phyloP scores from a whole-genome alignment of 2,888 invertebrate species.

The Drymonia ruficornis region DNA sequence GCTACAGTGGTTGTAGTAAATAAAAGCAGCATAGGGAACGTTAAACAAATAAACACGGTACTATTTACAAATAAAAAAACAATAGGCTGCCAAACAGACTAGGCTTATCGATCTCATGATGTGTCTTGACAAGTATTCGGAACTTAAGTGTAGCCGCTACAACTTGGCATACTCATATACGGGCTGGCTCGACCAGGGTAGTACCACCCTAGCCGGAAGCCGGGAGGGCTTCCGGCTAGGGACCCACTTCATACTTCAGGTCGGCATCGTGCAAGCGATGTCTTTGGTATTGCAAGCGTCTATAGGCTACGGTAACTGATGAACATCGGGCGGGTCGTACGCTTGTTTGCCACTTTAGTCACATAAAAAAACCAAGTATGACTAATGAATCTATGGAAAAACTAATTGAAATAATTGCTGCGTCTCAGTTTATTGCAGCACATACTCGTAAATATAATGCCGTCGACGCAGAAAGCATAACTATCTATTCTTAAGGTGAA shows the following conservation, averaged over 20 bases:
- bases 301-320: no score
- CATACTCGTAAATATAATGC: conserved; percentile 30
- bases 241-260: no score
- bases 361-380: no score
- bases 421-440: conserved; percentile 23
- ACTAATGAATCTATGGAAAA: conserved; percentile 24
- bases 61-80: conserved; percentile 5
- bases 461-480: conserved; percentile 61
- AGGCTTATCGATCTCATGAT: background rate
- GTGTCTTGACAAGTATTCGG: conserved; percentile 11
- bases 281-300: no score
- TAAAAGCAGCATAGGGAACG: conserved; percentile 15
- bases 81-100: background rate
- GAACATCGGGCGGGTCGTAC: no score
- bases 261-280: no score
- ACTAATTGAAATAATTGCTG: conserved; percentile 33
- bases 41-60: conserved; percentile 11
- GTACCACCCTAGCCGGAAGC: no score
- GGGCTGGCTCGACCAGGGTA: no score
- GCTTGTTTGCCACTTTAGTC: no score
- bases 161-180: no score
- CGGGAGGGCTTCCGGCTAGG: no score
- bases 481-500: conserved; percentile 63
- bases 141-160: no score
- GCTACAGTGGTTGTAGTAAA: conserved; percentile 13